Evolutionary conservation across 2,113 vertebrate species (phyloP).

Genomic region (Cephalophus harveyi): DNA sequence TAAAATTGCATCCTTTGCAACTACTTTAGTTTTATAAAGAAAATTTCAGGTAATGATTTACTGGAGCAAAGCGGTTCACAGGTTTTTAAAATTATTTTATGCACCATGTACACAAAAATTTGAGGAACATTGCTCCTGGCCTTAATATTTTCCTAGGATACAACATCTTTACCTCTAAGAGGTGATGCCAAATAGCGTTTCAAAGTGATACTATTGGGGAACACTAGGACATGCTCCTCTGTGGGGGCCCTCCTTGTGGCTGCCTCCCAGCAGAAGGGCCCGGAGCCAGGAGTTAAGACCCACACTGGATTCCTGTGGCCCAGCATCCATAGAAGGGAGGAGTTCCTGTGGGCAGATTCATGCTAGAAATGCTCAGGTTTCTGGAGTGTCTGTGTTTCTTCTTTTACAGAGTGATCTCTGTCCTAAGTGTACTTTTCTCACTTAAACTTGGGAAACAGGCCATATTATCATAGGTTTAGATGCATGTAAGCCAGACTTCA

Average conservation of each 20-base stretch:
- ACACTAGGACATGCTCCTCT: too few species aligned
- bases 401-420: neutral
- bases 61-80: neutral
- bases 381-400: neutral
- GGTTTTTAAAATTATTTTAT: fast-evolving
- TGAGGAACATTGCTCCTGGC: neutral
- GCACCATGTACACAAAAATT: too few species aligned
- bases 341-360: neutral
- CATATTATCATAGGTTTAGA: neutral
- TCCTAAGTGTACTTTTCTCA: neutral
- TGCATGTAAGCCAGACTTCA: neutral
- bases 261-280: neutral
- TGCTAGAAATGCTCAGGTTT: fast-evolving
- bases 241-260: neutral
- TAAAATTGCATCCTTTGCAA: neutral
- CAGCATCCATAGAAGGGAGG: fast-evolving
- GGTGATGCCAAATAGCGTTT: neutral
- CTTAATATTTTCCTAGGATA: fast-evolving
- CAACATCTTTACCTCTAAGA: fast-evolving
- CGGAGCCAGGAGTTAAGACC: fast-evolving
- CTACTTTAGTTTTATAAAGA: neutral
- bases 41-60: neutral
- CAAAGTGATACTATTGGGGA: fast-evolving
- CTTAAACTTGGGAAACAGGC: neutral
- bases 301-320: neutral